A percentile compares a stretch with the other conserved stretches of the same genome.
Evolutionary conservation across 1,140 invertebrate genomes (phyloP).

Genomic region (Hypothenemus hampei): DNA sequence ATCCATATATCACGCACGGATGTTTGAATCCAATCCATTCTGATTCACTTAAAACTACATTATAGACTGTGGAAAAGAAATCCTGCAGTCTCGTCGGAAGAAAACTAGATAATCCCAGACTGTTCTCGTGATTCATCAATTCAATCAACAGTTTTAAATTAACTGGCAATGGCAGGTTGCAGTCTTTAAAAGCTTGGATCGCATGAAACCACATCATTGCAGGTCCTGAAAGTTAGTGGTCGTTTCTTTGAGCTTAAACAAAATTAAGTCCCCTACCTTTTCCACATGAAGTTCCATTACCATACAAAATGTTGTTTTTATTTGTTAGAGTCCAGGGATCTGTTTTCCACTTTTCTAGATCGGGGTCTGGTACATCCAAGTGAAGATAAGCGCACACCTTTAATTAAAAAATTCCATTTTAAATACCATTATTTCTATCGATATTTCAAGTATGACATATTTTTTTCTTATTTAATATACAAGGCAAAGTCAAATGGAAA

Average conservation of each 20-base stretch:
- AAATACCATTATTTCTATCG: neutral
- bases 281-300: constrained; percentile 37
- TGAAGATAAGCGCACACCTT: constrained; percentile 37
- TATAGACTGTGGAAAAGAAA: constrained; percentile 38
- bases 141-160: constrained; percentile 44
- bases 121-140: constrained; percentile 36
- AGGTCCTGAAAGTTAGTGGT: constrained; percentile 10
- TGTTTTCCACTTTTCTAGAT: constrained; percentile 33
- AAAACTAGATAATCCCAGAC: constrained; percentile 37
- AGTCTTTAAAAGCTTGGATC: constrained; percentile 36
- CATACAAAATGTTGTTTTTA: constrained; percentile 34
- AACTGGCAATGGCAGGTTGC: constrained; percentile 35
- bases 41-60: constrained; percentile 38
- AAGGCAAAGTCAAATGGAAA: no score
- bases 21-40: constrained; percentile 43
- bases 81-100: constrained; percentile 36
- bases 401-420: constrained; percentile 4
- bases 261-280: no score
- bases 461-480: no score
- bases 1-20: constrained; percentile 42
- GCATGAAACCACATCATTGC: constrained; percentile 42
- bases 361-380: constrained; percentile 37
- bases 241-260: no score
- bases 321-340: constrained; percentile 38
- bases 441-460: no score